Conservation (phyloP, 2,888 invertebrate species). For the Resseliella maxima region DNA sequence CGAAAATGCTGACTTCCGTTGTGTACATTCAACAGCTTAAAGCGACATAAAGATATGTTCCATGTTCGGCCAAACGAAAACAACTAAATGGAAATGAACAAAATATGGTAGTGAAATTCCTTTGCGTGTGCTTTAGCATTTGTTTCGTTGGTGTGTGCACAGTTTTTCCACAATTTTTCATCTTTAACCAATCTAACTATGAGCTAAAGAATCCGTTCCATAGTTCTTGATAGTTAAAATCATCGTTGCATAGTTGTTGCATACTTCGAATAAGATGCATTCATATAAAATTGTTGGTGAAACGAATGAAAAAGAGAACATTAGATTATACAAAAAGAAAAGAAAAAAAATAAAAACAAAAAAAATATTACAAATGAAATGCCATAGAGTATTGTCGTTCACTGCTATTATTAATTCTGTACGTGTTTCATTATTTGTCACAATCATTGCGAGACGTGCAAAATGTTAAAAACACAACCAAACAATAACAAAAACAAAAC, state of each 20-base stretch:
- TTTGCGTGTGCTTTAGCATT: not conserved
- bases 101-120: not conserved
- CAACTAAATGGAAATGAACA: slow-evolving; percentile 28
- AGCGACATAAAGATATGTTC: not conserved
- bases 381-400: not conserved
- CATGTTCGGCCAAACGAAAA: not conserved
- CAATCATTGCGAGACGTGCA: not conserved
- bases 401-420: not conserved
- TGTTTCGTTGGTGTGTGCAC: not conserved
- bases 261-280: not conserved
- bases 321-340: not conserved
- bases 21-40: not conserved
- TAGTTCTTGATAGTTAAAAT: not conserved
- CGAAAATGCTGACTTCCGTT: not conserved
- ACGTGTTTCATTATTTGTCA: not conserved
- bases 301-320: too few relatives aligned
- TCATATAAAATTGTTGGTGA: not conserved
- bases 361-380: not conserved
- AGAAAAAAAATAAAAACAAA: not conserved
- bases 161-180: not conserved
- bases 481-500: too few relatives aligned
- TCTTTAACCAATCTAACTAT: not conserved
- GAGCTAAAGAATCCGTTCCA: not conserved
- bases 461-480: not conserved
- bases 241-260: not conserved